A percentile compares a stretch with the other conserved stretches of the same genome.
Evolutionary conservation across 2,888 invertebrate genomes (phyloP).

Genomic region (Cyaniris semiargus): DNA sequence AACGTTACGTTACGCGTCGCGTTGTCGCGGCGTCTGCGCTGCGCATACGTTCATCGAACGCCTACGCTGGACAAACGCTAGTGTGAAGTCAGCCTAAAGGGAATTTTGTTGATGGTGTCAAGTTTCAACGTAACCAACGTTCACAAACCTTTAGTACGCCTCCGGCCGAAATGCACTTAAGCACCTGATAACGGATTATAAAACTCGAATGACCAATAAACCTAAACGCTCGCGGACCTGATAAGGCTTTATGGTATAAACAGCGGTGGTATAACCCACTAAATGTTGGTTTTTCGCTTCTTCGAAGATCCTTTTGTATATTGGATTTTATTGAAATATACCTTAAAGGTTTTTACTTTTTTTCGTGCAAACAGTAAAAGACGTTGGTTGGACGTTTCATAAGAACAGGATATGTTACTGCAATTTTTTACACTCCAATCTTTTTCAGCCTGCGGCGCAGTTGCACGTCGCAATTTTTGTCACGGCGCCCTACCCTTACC

Average conservation of each 20-base stretch:
- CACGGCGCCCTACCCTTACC: too few species aligned
- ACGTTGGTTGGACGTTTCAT: too few species aligned
- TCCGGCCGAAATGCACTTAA: slow-evolving; percentile 20
- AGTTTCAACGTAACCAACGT: not conserved
- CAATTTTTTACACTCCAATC: too few species aligned
- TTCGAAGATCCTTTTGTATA: not conserved
- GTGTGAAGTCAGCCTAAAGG: too few species aligned
- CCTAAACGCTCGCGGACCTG: slow-evolving; percentile 1
- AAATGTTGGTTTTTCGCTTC: not conserved
- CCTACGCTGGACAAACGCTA: too few species aligned
- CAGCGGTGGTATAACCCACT: not conserved
- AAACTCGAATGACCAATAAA: slow-evolving; percentile 24
- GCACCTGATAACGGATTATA: slow-evolving; percentile 12
- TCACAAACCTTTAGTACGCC: not conserved
- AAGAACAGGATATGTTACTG: too few species aligned
- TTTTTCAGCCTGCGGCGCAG: too few species aligned
- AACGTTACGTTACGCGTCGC: too few species aligned
- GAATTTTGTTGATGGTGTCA: not conserved
- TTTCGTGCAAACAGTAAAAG: too few species aligned
- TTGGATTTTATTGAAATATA: not conserved
- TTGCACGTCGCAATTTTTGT: too few species aligned
- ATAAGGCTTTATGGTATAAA: slow-evolving; percentile 8
- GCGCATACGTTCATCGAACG: too few species aligned
- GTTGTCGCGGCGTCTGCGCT: too few species aligned
- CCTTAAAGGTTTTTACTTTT: not conserved